Evolutionary conservation across 2,113 vertebrate genomes (phyloP), one percentile per base, ranked within the genome.

Genomic region (Thamnophis sirtalis): DNA sequence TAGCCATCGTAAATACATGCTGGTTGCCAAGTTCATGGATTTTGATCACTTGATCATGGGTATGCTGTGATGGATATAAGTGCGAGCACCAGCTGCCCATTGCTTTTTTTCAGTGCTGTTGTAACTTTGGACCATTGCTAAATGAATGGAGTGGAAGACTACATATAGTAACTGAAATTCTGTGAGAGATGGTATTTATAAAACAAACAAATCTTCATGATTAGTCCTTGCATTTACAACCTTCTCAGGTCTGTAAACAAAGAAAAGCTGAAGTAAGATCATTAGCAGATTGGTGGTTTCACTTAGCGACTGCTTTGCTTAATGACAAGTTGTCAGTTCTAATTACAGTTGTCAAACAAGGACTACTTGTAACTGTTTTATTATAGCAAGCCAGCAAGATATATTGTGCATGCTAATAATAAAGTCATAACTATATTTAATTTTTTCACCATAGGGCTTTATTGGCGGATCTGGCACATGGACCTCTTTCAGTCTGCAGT

Each of bases 391-490:
- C 9, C 55, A 49, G 50, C 6, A 51, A 26, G 10, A 19, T 86
- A 5, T 49, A 17, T 80, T 43, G 73, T 80, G 19, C 33, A 43
- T 21, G 73, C 73, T 80, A 80, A 21, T 80, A 80, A 80, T 80
- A 7, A 86, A 0, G 43, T 94, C 13, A 28, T 84, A 63, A n/a
- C 5, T 5, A 38, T 53, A 3, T 90, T 48, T 49, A 7, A 4
- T 49, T 19, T 15, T 58, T 2, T 8, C 19, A 15, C 94, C 49
- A 0, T 86, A 99, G 99, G 99, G 99, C 96, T 99, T 19, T 99
- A 99, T 6, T 99, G 99, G 99, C 97, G 99, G 95, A 99, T 99
- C 95, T 99, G 99, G 99, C 99, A 99, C 4, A 99, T 99, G 99
- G 99, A 99, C 91, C 98, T 99, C 0, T 98, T 99, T 92, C 99